phyloP scores from a whole-genome alignment of 2,113 vertebrate species.

The Acanthochromis polyacanthus region DNA sequence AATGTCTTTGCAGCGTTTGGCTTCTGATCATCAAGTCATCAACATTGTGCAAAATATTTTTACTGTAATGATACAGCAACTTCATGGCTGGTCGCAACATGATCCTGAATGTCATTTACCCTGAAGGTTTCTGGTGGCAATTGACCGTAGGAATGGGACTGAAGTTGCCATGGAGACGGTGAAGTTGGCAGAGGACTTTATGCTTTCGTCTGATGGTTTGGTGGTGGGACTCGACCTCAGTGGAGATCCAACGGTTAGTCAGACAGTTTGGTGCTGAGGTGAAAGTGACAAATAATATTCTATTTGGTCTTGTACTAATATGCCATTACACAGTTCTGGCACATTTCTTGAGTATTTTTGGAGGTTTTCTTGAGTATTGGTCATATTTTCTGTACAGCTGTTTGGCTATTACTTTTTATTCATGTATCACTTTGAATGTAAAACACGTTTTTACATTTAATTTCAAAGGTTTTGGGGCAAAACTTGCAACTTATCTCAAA shows the following conservation, averaged over 20 bases:
- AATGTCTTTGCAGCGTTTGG: background rate
- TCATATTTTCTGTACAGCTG: too few relatives aligned
- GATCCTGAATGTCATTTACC: slow-evolving; percentile 1
- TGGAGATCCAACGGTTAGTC: slow-evolving; percentile 91
- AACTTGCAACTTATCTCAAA: too few relatives aligned
- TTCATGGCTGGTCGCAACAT: background rate
- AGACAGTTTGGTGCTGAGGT: slow-evolving; percentile 13
- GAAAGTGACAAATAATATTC: too few relatives aligned
- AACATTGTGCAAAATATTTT: background rate
- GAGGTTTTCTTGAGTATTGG: too few relatives aligned
- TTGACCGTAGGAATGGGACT: slow-evolving; percentile 92
- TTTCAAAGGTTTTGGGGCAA: too few relatives aligned
- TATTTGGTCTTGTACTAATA: too few relatives aligned
- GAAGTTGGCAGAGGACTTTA: slow-evolving; percentile 93
- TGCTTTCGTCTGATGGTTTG: slow-evolving; percentile 87
- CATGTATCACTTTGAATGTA: too few relatives aligned
- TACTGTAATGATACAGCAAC: too few relatives aligned
- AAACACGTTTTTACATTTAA: too few relatives aligned
- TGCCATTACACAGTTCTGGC: too few relatives aligned
- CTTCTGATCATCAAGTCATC: background rate
- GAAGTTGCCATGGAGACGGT: slow-evolving; percentile 92
- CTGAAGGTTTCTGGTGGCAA: slow-evolving; percentile 91
- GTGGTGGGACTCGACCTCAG: slow-evolving; percentile 96
- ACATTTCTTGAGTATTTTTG: too few relatives aligned
- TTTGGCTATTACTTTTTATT: too few relatives aligned